phyloP scores from a whole-genome alignment of 2,888 invertebrate genomes.

The Chymomyza amoena region DNA sequence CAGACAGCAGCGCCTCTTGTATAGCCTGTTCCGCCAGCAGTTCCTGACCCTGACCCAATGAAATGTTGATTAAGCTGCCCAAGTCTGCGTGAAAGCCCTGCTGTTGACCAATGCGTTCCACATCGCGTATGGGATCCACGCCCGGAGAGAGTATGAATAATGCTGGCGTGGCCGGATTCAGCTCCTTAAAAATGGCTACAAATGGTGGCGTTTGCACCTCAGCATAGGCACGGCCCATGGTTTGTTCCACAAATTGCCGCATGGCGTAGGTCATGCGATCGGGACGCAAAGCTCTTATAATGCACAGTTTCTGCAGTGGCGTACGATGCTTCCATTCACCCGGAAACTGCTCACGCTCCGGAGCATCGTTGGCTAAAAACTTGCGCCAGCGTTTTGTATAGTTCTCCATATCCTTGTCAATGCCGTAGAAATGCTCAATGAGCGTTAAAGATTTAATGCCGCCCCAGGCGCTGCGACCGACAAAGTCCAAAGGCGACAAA shows the following conservation, averaged over 20 bases:
- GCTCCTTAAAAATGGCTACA: constrained; percentile 91
- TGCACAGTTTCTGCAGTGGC: constrained; percentile 91
- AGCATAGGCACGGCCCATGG: constrained; percentile 89
- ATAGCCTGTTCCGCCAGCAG: constrained; percentile 92
- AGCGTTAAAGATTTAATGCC: constrained; percentile 88
- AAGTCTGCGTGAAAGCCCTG: constrained; percentile 88
- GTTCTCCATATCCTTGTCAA: constrained; percentile 95
- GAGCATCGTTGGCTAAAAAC: constrained; percentile 93
- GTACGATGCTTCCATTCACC: constrained; percentile 98
- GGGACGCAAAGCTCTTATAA: constrained; percentile 92
- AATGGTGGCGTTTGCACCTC: constrained; percentile 89
- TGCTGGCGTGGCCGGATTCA: constrained; percentile 90
- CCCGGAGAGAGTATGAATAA: constrained; percentile 97
- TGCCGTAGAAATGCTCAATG: constrained; percentile 90
- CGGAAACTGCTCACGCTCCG: constrained; percentile 95
- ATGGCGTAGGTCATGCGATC: constrained; percentile 97
- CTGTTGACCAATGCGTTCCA: constrained; percentile 90
- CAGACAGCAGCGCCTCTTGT: constrained; percentile 84
- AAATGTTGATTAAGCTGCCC: constrained; percentile 93
- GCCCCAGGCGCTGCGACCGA: constrained; percentile 89
- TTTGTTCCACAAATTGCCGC: constrained; percentile 89
- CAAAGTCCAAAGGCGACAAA: constrained; percentile 89
- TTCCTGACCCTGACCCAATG: constrained; percentile 97
- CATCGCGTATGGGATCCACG: constrained; percentile 89
- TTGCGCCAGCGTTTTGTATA: constrained; percentile 95